A percentile compares a stretch with the other conserved stretches of the same genome.
Evolutionary conservation across 1,140 invertebrate genomes (phyloP).

Genomic region (Bombus waltoni): DNA sequence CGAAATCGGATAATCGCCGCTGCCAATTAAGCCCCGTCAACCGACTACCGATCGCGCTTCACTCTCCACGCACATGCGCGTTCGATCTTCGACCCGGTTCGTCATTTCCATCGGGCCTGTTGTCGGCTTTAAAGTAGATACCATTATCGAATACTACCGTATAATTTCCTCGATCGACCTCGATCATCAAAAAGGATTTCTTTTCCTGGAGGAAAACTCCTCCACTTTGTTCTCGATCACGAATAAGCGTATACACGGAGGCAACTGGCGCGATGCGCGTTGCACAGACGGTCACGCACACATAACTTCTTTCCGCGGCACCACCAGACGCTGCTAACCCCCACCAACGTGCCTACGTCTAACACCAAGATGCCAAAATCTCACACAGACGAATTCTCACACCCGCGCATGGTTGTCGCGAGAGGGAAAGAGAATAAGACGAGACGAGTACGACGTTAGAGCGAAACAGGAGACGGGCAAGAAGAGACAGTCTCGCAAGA

Average conservation of each 20-base stretch:
- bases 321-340: slow-evolving; percentile 41
- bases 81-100: slow-evolving; percentile 1
- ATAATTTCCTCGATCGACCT: neutral
- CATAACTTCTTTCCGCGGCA: slow-evolving; percentile 12
- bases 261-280: slow-evolving; percentile 10
- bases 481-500: slow-evolving; percentile 21
- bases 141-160: neutral
- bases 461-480: neutral
- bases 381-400: slow-evolving; percentile 63
- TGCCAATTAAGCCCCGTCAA: slow-evolving; percentile 27
- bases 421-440: slow-evolving; percentile 1
- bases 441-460: neutral
- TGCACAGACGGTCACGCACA: slow-evolving; percentile 28
- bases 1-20: slow-evolving; percentile 42
- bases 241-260: neutral
- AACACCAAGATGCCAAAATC: slow-evolving; percentile 44
- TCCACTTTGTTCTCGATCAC: slow-evolving; percentile 29
- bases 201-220: slow-evolving; percentile 19
- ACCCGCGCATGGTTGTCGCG: slow-evolving; percentile 48
- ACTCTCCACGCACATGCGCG: neutral
- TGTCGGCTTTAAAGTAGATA: neutral
- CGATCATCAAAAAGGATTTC: slow-evolving; percentile 15
- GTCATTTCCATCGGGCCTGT: neutral
- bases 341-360: neutral
- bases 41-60: neutral